Evolutionary conservation across 2,113 vertebrate genomes (phyloP).

Genomic region (Macrotis lagotis): DNA sequence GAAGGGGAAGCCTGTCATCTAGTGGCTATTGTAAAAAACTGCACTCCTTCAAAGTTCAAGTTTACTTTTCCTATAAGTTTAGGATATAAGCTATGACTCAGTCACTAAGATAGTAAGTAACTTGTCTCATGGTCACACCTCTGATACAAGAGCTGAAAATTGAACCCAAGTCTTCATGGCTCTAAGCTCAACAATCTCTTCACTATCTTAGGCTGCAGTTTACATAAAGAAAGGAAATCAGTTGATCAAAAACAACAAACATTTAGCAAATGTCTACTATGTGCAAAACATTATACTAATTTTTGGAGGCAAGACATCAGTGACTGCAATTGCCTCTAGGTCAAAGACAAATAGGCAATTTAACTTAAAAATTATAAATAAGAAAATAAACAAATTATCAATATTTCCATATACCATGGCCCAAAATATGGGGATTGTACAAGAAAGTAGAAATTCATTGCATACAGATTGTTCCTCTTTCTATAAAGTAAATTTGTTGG

Average conservation of each 20-base stretch:
- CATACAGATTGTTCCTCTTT: neutral
- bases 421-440: neutral
- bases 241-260: neutral
- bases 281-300: neutral
- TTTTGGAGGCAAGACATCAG: neutral
- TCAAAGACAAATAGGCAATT: conserved; percentile 50
- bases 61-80: neutral
- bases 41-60: neutral
- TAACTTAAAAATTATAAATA: neutral
- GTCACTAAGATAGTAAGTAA: neutral
- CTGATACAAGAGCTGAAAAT: neutral
- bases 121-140: neutral
- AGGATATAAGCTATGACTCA: neutral
- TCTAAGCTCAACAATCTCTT: neutral
- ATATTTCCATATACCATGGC: neutral
- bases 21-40: conserved; percentile 2
- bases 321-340: conserved; percentile 29
- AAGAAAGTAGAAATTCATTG: neutral
- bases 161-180: neutral
- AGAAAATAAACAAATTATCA: neutral
- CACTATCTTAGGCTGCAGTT: too few relatives aligned
- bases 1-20: conserved; percentile 69
- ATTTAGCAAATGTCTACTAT: neutral
- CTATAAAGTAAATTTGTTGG: neutral
- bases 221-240: neutral